These are phyloP conservation scores for Ptychoptera contaminata DNA, from an alignment of 2,888 invertebrate genomes.

Conservation along the genomic window DNA sequence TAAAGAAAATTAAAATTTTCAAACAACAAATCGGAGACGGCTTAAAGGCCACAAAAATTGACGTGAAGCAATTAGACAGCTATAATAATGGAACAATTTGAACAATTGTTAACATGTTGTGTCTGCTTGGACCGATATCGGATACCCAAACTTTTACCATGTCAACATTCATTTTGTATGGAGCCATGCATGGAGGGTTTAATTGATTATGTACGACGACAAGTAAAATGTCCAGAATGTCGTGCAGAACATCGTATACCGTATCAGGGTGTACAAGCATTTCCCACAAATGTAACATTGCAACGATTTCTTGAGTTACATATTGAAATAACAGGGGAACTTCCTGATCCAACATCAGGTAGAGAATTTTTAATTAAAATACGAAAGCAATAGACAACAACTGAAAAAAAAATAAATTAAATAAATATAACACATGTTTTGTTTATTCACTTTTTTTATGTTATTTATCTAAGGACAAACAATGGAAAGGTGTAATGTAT, in stretches of 20 bases:
- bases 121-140: constrained; percentile 95
- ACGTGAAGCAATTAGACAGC: too few species aligned
- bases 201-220: constrained; percentile 85
- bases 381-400: too few species aligned
- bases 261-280: constrained; percentile 85
- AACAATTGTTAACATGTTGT: constrained; percentile 94
- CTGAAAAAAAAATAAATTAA: not conserved
- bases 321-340: constrained; percentile 79
- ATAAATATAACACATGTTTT: not conserved
- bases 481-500: constrained; percentile 86
- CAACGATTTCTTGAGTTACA: constrained; percentile 89
- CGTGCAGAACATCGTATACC: constrained; percentile 93
- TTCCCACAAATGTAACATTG: constrained; percentile 90
- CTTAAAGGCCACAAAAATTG: too few species aligned
- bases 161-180: constrained; percentile 99
- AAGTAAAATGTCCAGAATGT: constrained; percentile 92
- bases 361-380: constrained; percentile 7
- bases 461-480: constrained; percentile 42
- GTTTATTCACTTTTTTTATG: not conserved
- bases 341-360: constrained; percentile 77
- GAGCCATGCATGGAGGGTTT: constrained; percentile 97
- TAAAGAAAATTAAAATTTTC: too few species aligned
- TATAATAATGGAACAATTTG: constrained; percentile 79
- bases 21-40: too few species aligned
- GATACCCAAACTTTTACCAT: constrained; percentile 96